Conservation (phyloP, 2,888 invertebrate genomes). For the Perdita meconis region DNA sequence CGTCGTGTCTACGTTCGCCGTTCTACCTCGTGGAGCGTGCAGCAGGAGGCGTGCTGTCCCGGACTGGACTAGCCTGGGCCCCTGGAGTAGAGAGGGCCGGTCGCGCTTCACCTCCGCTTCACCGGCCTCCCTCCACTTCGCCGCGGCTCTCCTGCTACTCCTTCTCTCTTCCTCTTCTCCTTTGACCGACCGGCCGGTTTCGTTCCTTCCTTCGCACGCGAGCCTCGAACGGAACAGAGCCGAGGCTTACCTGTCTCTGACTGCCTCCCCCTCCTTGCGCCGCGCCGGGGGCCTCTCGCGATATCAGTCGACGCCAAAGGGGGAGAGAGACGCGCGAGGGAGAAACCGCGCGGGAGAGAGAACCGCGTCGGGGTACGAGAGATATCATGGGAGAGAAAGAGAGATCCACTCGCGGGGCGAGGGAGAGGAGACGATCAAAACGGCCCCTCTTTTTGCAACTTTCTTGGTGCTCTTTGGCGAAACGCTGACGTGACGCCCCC, state of each 20-base stretch:
- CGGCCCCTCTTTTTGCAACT: constrained; percentile 68
- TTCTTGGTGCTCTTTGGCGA: constrained; percentile 61
- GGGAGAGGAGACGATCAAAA: constrained; percentile 58
- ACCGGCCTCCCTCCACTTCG: constrained; percentile 75
- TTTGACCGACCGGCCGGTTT: constrained; percentile 44
- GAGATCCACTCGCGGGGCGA: neutral
- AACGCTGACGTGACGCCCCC: constrained; percentile 63
- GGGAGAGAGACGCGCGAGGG: constrained; percentile 51
- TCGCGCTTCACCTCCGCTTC: constrained; percentile 82
- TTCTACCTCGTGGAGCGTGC: constrained; percentile 83
- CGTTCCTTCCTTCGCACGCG: constrained; percentile 58
- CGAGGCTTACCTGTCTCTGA: constrained; percentile 67
- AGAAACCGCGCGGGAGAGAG: constrained; percentile 3
- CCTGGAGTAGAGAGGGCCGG: constrained; percentile 83
- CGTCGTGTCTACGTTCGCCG: constrained; percentile 74
- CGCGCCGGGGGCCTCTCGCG: constrained; percentile 67
- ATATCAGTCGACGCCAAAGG: constrained; percentile 63
- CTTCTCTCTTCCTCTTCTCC: constrained; percentile 48
- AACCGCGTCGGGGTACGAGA: constrained; percentile 15
- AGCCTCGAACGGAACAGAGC: constrained; percentile 50
- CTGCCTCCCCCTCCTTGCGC: constrained; percentile 61
- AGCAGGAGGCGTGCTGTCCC: constrained; percentile 84
- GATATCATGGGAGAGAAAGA: constrained; percentile 6
- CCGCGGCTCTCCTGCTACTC: constrained; percentile 62
- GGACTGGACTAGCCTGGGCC: constrained; percentile 84